These are phyloP conservation scores for Astur gentilis DNA, from an alignment of 2,113 vertebrate genomes.

Conservation along the genomic window DNA sequence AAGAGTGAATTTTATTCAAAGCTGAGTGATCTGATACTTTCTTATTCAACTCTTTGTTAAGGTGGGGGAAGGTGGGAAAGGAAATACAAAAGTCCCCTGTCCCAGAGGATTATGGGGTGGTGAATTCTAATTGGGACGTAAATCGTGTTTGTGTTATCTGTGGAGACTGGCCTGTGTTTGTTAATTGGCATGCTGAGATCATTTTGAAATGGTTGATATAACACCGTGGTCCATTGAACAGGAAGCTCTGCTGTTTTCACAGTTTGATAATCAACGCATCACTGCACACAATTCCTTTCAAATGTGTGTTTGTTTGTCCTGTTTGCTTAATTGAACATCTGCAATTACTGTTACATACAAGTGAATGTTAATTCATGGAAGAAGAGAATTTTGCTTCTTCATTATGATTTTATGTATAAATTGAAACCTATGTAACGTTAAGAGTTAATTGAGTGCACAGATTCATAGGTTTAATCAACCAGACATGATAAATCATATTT, in stretches of 20 bases:
- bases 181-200: conserved; percentile 76
- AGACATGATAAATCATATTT: neutral
- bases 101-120: neutral
- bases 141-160: conserved; percentile 56
- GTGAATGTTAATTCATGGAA: conserved; percentile 76
- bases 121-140: conserved; percentile 64
- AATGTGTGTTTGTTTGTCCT: conserved; percentile 75
- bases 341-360: conserved; percentile 78
- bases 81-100: neutral
- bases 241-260: conserved; percentile 73
- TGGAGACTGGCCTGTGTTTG: conserved; percentile 58
- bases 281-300: conserved; percentile 73
- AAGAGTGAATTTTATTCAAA: neutral
- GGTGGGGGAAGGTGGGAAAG: neutral
- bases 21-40: neutral
- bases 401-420: conserved; percentile 71
- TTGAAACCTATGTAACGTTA: conserved; percentile 63
- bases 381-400: conserved; percentile 59
- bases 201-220: conserved; percentile 69
- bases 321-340: conserved; percentile 81
- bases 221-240: conserved; percentile 71
- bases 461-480: conserved; percentile 42
- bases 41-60: neutral
- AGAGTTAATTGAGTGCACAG: conserved; percentile 43
- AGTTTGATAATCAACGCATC: conserved; percentile 78